phyloP scores from a whole-genome alignment of 2,113 vertebrate genomes.

The Lagopus muta region DNA sequence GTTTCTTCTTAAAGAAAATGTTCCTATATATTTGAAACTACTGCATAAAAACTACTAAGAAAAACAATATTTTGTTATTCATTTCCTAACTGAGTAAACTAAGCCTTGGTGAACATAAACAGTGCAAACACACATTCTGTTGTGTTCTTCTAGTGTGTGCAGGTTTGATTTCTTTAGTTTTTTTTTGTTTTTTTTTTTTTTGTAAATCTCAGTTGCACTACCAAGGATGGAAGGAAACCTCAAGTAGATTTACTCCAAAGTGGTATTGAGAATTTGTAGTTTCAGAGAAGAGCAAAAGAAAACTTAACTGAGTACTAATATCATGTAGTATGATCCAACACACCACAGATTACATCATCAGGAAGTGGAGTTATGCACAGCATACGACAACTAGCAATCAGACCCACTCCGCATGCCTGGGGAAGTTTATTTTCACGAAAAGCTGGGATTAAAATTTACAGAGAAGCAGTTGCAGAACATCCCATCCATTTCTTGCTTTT shows the following conservation, averaged over 20 bases:
- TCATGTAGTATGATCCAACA: background rate
- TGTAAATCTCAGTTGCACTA: background rate
- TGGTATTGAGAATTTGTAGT: background rate
- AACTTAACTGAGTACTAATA: background rate
- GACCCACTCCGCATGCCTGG: background rate
- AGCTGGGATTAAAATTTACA: background rate
- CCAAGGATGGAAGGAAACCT: background rate
- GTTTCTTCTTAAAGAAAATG: background rate
- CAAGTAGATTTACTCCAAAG: background rate
- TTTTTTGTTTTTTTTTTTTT: background rate
- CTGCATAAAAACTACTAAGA: background rate
- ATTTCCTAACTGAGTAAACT: background rate
- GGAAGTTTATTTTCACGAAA: background rate
- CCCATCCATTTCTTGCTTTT: background rate
- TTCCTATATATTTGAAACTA: background rate
- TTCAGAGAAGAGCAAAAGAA: background rate
- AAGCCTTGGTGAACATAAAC: background rate
- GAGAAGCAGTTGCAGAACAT: background rate
- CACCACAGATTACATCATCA: background rate
- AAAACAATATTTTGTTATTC: background rate
- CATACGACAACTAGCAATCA: background rate
- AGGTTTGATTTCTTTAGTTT: background rate
- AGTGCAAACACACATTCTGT: background rate
- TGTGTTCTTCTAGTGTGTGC: background rate
- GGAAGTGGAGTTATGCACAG: background rate